These are phyloP conservation scores for Jaculus jaculus DNA, from an alignment of 2,113 vertebrate species.

Conservation along the genomic window DNA sequence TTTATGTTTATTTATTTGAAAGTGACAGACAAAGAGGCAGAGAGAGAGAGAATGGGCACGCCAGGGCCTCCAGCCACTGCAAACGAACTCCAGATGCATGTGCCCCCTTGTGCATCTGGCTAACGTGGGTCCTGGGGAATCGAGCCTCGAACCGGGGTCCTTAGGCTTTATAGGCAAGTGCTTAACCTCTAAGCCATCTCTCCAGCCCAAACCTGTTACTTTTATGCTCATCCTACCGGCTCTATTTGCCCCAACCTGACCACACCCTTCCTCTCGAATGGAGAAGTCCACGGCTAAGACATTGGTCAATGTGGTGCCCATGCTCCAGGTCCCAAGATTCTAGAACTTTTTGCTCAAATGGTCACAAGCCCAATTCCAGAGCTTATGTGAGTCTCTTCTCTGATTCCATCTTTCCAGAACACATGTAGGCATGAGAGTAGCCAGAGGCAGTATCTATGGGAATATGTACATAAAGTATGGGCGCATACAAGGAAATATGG, in stretches of 20 bases:
- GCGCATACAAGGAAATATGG: background rate
- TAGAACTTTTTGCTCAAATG: background rate
- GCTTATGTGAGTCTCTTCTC: background rate
- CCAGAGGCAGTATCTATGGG: background rate
- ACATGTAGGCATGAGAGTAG: background rate
- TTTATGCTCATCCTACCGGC: background rate
- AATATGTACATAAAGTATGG: background rate
- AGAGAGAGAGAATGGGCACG: too few species aligned
- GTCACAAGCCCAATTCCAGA: conserved; percentile 1
- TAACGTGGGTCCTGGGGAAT: too few species aligned
- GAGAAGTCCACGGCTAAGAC: background rate
- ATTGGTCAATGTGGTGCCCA: background rate
- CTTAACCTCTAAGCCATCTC: too few species aligned
- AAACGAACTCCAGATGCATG: too few species aligned
- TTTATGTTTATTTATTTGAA: too few species aligned
- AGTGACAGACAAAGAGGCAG: too few species aligned
- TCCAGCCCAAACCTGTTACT: background rate
- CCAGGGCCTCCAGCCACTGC: too few species aligned
- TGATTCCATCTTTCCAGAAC: background rate
- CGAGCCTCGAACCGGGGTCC: too few species aligned
- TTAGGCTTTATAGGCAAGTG: too few species aligned
- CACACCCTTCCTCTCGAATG: background rate
- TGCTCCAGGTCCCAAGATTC: background rate
- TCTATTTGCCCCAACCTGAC: background rate
- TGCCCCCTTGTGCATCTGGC: too few species aligned